Conservation (phyloP, 2,113 vertebrate genomes). For the Helogale parvula region DNA sequence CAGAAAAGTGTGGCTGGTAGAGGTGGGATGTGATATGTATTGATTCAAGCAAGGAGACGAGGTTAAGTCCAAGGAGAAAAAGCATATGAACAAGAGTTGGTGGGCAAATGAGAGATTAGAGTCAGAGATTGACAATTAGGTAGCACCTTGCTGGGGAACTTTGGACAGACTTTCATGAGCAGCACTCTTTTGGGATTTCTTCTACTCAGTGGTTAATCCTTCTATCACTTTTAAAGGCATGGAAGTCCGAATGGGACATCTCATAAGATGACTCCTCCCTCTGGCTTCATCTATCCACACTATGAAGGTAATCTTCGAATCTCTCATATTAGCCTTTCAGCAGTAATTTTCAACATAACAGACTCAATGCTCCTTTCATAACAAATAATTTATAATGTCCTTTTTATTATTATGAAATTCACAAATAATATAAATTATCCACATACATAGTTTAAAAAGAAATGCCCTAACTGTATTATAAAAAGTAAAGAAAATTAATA, state of each 20-base stretch:
- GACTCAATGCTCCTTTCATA: neutral
- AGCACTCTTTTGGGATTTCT: neutral
- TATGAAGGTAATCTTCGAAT: neutral
- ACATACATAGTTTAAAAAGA: neutral
- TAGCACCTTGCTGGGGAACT: neutral
- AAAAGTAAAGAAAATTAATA: neutral
- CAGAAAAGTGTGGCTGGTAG: neutral
- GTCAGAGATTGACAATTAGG: neutral
- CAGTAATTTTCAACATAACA: neutral
- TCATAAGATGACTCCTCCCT: neutral
- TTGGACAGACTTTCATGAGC: neutral
- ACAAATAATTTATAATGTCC: neutral
- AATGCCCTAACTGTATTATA: neutral
- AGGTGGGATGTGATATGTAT: neutral
- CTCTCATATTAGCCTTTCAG: neutral
- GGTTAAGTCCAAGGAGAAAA: neutral
- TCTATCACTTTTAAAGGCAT: neutral
- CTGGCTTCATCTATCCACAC: neutral
- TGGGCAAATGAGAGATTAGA: neutral
- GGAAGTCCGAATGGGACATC: neutral
- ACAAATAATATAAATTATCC: neutral
- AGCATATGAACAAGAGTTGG: neutral
- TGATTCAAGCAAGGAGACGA: neutral
- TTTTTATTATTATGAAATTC: constrained; percentile 41
- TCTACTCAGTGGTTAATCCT: neutral